A percentile compares a stretch with the other conserved stretches of the same genome.
phyloP scores from a whole-genome alignment of 2,113 vertebrate species.

The Nannospalax galili region DNA sequence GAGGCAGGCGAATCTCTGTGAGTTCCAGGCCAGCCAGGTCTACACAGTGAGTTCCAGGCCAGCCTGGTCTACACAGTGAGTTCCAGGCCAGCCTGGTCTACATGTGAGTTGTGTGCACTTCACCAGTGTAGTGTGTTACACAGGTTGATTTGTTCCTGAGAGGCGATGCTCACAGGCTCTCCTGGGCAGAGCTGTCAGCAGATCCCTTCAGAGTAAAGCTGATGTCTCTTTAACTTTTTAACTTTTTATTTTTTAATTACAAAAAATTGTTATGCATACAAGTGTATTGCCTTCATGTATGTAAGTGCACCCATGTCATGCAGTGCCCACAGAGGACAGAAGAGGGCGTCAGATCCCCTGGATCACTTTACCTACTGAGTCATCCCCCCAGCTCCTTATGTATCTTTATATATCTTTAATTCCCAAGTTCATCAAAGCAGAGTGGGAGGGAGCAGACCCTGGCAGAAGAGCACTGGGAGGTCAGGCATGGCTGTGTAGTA shows the following conservation, averaged over 20 bases:
- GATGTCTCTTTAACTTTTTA: not conserved
- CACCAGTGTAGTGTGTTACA: not conserved
- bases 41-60: too few species aligned
- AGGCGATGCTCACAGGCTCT: not conserved
- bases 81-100: too few species aligned
- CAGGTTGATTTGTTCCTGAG: not conserved
- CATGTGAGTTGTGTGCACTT: not conserved
- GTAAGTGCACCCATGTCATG: too few species aligned
- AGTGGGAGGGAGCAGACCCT: not conserved
- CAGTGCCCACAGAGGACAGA: too few species aligned
- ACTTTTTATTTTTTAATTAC: too few species aligned
- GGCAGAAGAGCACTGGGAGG: not conserved
- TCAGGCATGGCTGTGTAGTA: not conserved
- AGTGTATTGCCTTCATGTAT: too few species aligned
- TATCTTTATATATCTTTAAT: not conserved
- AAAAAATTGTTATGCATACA: not conserved
- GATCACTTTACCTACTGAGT: not conserved
- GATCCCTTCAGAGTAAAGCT: not conserved
- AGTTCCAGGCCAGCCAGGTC: too few species aligned
- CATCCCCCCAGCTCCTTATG: not conserved
- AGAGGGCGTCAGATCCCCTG: too few species aligned
- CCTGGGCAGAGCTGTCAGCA: too few species aligned
- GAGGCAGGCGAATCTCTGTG: too few species aligned
- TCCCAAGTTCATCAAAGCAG: not conserved
- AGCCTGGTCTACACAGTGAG: too few species aligned